Conservation (phyloP, 2,888 invertebrate genomes). For the Heliconius ismenius region DNA sequence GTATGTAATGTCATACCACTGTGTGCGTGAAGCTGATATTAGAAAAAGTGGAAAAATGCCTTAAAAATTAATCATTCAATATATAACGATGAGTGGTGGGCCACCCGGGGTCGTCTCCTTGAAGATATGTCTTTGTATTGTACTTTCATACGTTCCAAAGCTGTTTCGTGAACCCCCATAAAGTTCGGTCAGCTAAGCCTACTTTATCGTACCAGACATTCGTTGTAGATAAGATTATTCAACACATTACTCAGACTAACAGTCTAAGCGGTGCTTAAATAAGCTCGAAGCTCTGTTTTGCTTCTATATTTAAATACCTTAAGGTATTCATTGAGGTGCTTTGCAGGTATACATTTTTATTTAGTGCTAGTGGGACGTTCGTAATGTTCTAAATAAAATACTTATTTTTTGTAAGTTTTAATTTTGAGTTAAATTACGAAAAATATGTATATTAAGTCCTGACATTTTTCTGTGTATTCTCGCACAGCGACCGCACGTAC, state of each 20-base stretch:
- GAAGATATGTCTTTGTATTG: conserved; percentile 10
- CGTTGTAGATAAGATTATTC: conserved; percentile 41
- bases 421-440: neutral
- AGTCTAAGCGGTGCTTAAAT: conserved; percentile 2
- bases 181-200: conserved; percentile 43
- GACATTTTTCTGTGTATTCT: too few species aligned
- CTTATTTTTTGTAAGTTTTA: neutral
- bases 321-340: neutral
- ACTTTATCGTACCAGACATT: conserved; percentile 44
- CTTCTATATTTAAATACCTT: neutral
- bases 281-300: neutral
- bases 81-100: neutral
- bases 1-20: too few species aligned
- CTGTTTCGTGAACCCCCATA: conserved; percentile 28
- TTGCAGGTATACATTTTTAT: neutral
- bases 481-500: too few species aligned
- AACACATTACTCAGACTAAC: conserved; percentile 16
- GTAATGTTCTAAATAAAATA: neutral
- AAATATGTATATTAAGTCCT: too few species aligned
- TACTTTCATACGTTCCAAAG: conserved; percentile 12
- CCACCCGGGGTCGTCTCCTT: neutral
- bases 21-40: too few species aligned
- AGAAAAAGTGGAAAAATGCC: neutral
- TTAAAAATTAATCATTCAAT: neutral
- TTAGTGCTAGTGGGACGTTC: neutral